phyloP scores from a whole-genome alignment of 1,140 invertebrate genomes.

The Danaus melanippus region DNA sequence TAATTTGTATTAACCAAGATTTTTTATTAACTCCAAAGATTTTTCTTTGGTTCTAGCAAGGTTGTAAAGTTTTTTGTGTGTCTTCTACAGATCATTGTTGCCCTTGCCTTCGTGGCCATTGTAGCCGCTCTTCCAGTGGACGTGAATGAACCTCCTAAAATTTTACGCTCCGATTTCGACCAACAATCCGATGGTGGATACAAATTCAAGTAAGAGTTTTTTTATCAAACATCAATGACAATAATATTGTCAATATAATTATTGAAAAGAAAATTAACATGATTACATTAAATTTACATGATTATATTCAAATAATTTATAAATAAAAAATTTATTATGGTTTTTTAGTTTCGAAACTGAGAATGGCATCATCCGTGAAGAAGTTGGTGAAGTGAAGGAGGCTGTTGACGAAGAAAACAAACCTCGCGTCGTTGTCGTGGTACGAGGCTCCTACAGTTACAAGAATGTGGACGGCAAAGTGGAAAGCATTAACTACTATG shows the following conservation, averaged over 20 bases:
- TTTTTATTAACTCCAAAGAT: background rate
- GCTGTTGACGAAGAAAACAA: conserved; percentile 63
- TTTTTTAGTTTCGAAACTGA: conserved; percentile 53
- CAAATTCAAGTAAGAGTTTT: too few relatives aligned
- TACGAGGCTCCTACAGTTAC: conserved; percentile 60
- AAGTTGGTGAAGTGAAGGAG: conserved; percentile 53
- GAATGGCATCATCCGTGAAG: conserved; percentile 45
- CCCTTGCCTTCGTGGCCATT: too few relatives aligned
- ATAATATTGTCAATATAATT: too few relatives aligned
- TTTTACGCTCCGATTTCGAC: too few relatives aligned
- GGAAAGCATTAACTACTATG: conserved; percentile 62
- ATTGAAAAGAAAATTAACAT: too few relatives aligned
- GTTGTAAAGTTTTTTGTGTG: background rate
- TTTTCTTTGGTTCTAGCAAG: background rate
- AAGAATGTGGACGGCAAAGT: conserved; percentile 40
- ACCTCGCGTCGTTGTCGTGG: conserved; percentile 49
- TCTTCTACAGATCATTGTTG: background rate
- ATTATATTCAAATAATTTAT: too few relatives aligned
- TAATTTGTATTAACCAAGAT: background rate
- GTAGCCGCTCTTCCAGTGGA: too few relatives aligned
- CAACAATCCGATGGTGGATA: too few relatives aligned
- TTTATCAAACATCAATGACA: too few relatives aligned
- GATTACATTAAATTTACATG: conserved; percentile 5
- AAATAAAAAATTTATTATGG: conserved; percentile 2
- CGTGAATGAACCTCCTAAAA: too few relatives aligned